Base-by-base conservation (phyloP, 2,113 vertebrate genomes). In the Neodontobutis hainanensis region DNA sequence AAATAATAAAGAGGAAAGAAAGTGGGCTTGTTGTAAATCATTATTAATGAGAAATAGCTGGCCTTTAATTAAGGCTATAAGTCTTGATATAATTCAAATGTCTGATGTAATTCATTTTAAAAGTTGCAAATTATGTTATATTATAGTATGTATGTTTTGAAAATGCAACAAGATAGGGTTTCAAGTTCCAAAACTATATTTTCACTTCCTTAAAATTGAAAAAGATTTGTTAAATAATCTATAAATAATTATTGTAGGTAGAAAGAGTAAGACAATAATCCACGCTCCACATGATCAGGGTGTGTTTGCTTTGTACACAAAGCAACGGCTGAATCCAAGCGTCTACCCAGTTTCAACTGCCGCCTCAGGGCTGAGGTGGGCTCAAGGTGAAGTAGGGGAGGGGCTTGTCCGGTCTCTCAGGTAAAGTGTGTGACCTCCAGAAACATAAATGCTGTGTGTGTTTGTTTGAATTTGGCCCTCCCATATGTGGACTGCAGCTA, bases 221-320 rank as follows among this genome's bases (percentile, higher is more conserved):
- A 27, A 27, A 27, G 1, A 1, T 27, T 27, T 27, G 19, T 27
- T 27, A 27, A 27, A 27, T 27, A 27, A 27, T 2, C 19, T 27
- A 27, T 27, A 3, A 27, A 27, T 3, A 27, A 27, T 27, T 27
- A 27, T 27, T 27, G 19, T 27, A 2, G 19, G 19, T 27, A 3
- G 19, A 27, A 27, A 27, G 19, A 27, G 19, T 27, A 46, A 11
- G 44, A 14, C 11, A 11, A 46, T 11, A 35, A 32, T 36, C n/a
- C 35, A 38, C 52, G n/a, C 32, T 53, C 51, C 14, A 32, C 36
- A 45, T 51, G 47, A 80, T 78, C 6, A 34, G 42, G 73, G 59
- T 7, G 19, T 83, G 83, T 88, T 87, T 87, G 65, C 59, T 64
- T 58, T 82, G 86, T 75, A 78, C 68, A 84, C 78, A 80, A 35